Conservation (phyloP, 1,140 invertebrate genomes). For the Nasonia longicornis region DNA sequence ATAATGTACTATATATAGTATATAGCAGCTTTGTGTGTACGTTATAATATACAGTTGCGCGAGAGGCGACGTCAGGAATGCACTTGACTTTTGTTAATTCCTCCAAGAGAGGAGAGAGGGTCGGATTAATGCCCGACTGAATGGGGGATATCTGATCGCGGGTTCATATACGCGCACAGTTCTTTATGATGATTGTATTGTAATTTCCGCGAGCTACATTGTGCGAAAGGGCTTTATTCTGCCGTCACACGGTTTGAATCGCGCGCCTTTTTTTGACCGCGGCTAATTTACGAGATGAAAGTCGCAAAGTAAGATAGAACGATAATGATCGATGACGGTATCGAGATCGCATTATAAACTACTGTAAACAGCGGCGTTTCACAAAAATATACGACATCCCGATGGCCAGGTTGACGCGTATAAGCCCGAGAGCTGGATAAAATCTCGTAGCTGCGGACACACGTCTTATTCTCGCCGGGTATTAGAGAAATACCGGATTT, state of each 20-base stretch:
- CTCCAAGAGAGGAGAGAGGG: no score
- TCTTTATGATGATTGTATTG: neutral
- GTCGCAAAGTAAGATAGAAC: no score
- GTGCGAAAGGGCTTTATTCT: neutral
- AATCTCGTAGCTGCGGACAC: neutral
- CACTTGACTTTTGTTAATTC: conserved; percentile 28
- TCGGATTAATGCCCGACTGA: neutral
- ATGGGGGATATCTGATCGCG: neutral
- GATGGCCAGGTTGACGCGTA: neutral
- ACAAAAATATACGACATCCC: no score
- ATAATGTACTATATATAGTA: no score
- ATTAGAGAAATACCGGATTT: conserved; percentile 3
- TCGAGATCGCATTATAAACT: no score
- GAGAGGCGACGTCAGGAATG: neutral
- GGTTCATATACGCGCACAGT: neutral
- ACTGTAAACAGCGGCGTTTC: neutral
- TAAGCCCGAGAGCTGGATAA: neutral
- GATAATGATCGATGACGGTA: neutral
- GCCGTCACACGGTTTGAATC: neutral
- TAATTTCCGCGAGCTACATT: neutral
- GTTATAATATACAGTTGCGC: conserved; percentile 10
- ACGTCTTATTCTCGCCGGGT: neutral
- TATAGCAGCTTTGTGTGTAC: neutral
- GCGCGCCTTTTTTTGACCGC: neutral
- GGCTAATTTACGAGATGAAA: no score